These are phyloP conservation scores for Neofelis nebulosa DNA, from an alignment of 2,113 vertebrate species.

Conservation along the genomic window DNA sequence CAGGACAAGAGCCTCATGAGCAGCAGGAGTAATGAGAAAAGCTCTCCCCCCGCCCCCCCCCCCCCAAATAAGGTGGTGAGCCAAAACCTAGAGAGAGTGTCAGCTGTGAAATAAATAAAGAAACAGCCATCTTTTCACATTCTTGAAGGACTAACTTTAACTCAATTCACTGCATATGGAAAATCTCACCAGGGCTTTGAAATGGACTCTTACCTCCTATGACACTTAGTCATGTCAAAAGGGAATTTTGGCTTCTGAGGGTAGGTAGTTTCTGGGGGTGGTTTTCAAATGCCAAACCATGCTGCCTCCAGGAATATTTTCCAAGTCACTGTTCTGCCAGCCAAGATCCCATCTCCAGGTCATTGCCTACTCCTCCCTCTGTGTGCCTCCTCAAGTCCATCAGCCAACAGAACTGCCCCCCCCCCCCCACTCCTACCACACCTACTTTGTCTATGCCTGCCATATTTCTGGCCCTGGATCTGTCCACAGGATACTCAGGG, in stretches of 20 bases:
- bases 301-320: neutral
- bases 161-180: neutral
- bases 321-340: fast-evolving
- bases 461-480: neutral
- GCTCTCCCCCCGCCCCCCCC: too few species aligned
- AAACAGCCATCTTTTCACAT: neutral
- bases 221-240: neutral
- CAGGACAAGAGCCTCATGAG: neutral
- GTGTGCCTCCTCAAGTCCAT: neutral
- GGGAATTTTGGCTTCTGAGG: neutral
- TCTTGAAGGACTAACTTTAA: neutral
- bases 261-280: neutral
- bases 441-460: fast-evolving
- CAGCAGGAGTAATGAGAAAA: neutral
- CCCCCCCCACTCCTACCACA: too few species aligned
- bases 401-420: neutral
- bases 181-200: neutral
- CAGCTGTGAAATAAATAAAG: neutral
- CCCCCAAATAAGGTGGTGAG: too few species aligned
- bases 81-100: neutral
- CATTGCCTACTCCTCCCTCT: neutral
- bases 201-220: neutral
- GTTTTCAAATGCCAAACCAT: neutral
- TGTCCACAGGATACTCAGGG: neutral
- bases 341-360: neutral